Evolutionary conservation across 2,797 vertebrate genomes (phyloP).

Genomic region (Ataeniobius toweri): DNA sequence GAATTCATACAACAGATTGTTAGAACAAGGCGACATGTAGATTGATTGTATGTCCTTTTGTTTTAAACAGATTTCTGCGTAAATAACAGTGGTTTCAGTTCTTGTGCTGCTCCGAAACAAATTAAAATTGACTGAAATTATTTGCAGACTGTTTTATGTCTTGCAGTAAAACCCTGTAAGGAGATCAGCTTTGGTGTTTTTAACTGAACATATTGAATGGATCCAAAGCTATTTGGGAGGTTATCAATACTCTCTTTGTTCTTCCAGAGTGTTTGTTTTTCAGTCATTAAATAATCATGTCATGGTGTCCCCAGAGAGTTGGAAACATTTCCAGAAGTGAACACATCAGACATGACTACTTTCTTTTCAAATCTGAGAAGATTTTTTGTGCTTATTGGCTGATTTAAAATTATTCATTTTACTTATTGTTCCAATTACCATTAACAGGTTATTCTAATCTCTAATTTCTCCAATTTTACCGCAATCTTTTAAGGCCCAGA

Average conservation of each 20-base stretch:
- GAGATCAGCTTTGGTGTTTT: slow-evolving; percentile 79
- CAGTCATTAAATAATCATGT: slow-evolving; percentile 76
- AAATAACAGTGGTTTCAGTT: slow-evolving; percentile 80
- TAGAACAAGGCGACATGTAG: slow-evolving; percentile 33
- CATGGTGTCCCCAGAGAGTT: slow-evolving; percentile 52
- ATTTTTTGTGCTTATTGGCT: slow-evolving; percentile 27
- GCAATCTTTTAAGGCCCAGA: slow-evolving; percentile 61
- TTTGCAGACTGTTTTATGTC: slow-evolving; percentile 81
- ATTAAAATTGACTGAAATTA: slow-evolving; percentile 76
- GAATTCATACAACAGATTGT: slow-evolving; percentile 42
- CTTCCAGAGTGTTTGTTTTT: slow-evolving; percentile 73
- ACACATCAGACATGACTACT: slow-evolving; percentile 32
- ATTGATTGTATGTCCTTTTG: slow-evolving; percentile 37
- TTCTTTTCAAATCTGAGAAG: slow-evolving; percentile 1
- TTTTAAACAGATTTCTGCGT: slow-evolving; percentile 45
- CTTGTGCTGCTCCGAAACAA: slow-evolving; percentile 62
- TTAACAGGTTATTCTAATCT: slow-evolving; percentile 67
- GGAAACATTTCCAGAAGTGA: slow-evolving; percentile 40
- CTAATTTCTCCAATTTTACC: slow-evolving; percentile 73
- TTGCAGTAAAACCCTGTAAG: slow-evolving; percentile 80
- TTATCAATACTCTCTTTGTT: slow-evolving; percentile 81
- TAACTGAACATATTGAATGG: slow-evolving; percentile 76
- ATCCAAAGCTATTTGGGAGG: slow-evolving; percentile 64
- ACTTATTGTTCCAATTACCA: slow-evolving; percentile 64
- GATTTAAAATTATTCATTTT: slow-evolving; percentile 57